A percentile compares a stretch with the other conserved stretches of the same genome.
These are phyloP conservation scores for Bettongia penicillata DNA, from an alignment of 2,113 vertebrate genomes.

Conservation along the genomic window DNA sequence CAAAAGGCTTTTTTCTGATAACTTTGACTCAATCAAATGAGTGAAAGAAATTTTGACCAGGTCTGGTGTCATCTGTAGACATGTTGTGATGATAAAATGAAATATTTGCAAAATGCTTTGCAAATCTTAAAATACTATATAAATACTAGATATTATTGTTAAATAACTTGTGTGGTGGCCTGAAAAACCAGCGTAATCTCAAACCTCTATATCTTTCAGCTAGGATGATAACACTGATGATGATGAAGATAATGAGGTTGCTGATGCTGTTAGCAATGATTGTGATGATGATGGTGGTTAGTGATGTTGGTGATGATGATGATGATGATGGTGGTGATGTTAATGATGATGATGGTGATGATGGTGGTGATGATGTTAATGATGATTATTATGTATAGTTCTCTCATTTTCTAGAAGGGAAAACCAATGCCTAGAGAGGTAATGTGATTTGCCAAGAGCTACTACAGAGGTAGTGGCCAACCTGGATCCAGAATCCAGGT, in stretches of 20 bases:
- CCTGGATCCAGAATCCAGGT: neutral
- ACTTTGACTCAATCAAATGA: neutral
- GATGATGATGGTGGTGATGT: too few species aligned
- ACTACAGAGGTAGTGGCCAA: neutral
- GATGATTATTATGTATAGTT: neutral
- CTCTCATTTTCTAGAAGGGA: neutral
- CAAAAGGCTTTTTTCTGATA: neutral
- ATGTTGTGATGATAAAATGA: neutral
- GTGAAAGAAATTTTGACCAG: fast-evolving
- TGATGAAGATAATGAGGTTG: neutral
- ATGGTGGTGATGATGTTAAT: neutral
- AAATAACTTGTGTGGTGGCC: neutral
- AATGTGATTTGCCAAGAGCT: neutral
- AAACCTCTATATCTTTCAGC: neutral
- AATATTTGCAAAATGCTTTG: neutral
- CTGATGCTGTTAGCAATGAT: neutral
- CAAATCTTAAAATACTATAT: neutral
- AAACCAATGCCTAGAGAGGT: neutral
- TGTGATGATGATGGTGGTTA: neutral
- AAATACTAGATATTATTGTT: neutral
- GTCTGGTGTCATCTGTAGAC: fast-evolving
- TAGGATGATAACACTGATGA: neutral
- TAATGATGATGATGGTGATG: neutral
- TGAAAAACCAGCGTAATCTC: neutral
- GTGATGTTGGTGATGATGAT: neutral